Evolutionary conservation across 1,140 invertebrate species (phyloP), one percentile per base, ranked within the genome.

Genomic region (Olivierus martensii): DNA sequence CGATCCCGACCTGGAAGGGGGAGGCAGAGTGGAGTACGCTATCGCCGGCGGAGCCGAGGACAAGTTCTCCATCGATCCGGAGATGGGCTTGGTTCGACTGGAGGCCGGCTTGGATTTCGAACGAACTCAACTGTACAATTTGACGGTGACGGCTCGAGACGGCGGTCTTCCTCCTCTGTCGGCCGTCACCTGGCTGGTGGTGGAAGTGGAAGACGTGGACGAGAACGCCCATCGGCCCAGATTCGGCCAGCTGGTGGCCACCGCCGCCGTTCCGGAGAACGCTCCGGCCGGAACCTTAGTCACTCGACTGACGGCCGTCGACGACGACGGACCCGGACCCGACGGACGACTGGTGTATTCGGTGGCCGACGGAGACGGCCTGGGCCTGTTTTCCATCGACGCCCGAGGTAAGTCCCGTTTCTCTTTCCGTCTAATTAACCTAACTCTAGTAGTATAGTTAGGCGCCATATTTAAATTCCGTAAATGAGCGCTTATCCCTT

Each of bases 311-410:
- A 77, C 72, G 10, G 91, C 87, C 0, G 75, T 73, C 5, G 88
- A 95, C 65, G 73, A 75, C 3, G 90, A 94, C 69, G 75, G 79
- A 7, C 78, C 3, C 81, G 82, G 28, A 34, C 82, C 80, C 7
- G 28, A 28, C 28, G 28, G 28, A 28, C 78, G 80, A 51, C 76
- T 96, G 36, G 77, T 77, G 11, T 98, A 96, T 72, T 84, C 81
- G 52, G 84, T 96, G 47, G 74, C 82, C 9, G 86, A 80, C 45
- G 93, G 93, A 7, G 81, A 86, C 62, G 93, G 93, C 17, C 73
- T 96, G 46, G 88, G 91, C 18, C 78, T 83, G 48, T 97, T 97
- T 73, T 77, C 80, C 55, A 87, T 97, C 50, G 90, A 95, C 64
- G 78, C 83, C 63, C 75, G 86, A 77, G 91, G 90, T 91, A 69